A percentile compares a stretch with the other conserved stretches of the same genome.
Evolutionary conservation across 1,140 invertebrate genomes (phyloP).

Genomic region (Camponotus vicinus): DNA sequence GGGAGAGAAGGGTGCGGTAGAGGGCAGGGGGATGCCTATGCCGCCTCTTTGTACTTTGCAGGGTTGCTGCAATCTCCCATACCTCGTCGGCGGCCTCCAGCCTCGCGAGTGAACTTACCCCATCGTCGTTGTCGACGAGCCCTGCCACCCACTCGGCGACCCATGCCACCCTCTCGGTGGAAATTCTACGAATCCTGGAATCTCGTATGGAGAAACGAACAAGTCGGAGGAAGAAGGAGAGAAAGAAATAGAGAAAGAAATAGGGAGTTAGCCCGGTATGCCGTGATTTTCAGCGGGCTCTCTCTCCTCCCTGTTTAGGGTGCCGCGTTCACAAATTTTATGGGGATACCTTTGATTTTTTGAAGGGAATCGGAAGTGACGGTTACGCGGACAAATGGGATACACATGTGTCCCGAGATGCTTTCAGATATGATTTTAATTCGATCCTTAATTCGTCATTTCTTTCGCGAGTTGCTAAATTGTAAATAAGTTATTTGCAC

Average conservation of each 20-base stretch:
- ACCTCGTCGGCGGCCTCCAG: conserved; percentile 67
- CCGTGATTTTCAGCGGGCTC: conserved; percentile 66
- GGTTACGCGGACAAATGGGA: conserved; percentile 48
- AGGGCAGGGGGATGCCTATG: conserved; percentile 60
- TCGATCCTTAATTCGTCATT: background rate
- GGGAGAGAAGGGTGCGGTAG: background rate
- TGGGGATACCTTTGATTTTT: conserved; percentile 73
- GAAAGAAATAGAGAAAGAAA: conserved; percentile 13
- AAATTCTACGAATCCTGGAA: conserved; percentile 77
- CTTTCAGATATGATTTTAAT: conserved; percentile 41
- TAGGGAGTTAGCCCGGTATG: conserved; percentile 39
- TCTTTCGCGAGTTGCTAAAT: background rate
- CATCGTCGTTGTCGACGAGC: conserved; percentile 53
- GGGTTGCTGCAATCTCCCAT: conserved; percentile 74
- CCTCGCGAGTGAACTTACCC: conserved; percentile 65
- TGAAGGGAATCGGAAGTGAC: conserved; percentile 70
- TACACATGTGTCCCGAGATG: conserved; percentile 8
- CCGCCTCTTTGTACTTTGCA: conserved; percentile 77
- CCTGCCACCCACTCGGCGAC: conserved; percentile 25
- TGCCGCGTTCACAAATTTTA: conserved; percentile 45
- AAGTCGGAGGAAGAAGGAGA: conserved; percentile 24
- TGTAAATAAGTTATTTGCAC: background rate
- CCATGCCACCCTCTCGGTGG: conserved; percentile 54
- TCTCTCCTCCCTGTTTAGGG: conserved; percentile 11
- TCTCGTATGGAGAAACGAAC: conserved; percentile 73